Evolutionary conservation across 2,113 vertebrate genomes (phyloP).

Genomic region (Paedocypris sp.): DNA sequence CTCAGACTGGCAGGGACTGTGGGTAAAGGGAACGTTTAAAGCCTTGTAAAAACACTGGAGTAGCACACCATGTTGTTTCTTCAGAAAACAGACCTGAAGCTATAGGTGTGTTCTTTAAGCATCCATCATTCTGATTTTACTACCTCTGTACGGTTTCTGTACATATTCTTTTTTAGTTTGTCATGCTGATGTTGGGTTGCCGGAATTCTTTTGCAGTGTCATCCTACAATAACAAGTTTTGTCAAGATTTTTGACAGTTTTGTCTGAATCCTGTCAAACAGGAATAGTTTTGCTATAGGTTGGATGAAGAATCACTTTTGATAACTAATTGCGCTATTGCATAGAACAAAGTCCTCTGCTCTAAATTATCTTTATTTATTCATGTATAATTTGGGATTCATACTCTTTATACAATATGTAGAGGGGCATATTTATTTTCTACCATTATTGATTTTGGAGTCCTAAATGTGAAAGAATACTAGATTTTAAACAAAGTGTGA

Average conservation of each 20-base stretch:
- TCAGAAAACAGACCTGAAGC: background rate
- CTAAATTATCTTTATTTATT: too few species aligned
- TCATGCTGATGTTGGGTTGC: background rate
- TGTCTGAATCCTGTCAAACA: background rate
- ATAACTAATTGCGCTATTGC: background rate
- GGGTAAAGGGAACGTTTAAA: slow-evolving; percentile 13
- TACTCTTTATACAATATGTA: too few species aligned
- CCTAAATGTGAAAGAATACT: too few species aligned
- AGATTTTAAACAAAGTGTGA: too few species aligned
- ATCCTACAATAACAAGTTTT: background rate
- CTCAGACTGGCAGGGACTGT: slow-evolving; percentile 32
- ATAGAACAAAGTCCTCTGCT: too few species aligned
- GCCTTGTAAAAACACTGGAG: background rate
- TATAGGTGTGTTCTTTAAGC: background rate
- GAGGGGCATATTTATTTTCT: too few species aligned
- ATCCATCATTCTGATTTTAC: background rate
- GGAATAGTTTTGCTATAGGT: slow-evolving; percentile 7
- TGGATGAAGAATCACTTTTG: background rate
- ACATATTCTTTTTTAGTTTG: background rate
- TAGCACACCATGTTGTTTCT: background rate
- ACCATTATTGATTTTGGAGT: too few species aligned
- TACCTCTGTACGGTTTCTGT: too few species aligned
- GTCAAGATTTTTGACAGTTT: background rate
- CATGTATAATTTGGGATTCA: too few species aligned
- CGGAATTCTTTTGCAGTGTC: background rate